Base-by-base conservation (phyloP, 2,113 vertebrate species). In the Seriola aureovittata region DNA sequence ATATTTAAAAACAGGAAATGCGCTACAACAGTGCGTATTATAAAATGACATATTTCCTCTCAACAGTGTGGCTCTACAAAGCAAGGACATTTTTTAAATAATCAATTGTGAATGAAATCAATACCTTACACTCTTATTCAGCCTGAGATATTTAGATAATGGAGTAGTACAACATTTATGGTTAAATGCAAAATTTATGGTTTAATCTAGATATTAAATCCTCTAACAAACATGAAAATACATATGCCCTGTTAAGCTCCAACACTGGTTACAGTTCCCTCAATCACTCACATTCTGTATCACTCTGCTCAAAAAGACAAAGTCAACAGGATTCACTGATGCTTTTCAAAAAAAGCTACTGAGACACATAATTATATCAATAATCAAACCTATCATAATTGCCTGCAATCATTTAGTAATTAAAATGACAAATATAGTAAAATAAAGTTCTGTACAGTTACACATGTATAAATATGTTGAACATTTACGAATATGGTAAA, bases 381-480 rank as follows among this genome's bases (percentile, higher is more conserved):
- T 60, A 77, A 78, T 87, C 68, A 86, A 88, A 80, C 63, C 13
- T 85, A 71, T 75, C 68, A 85, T 75, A 89, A 91, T 89, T 90
- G 86, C 76, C 87, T 85, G 87, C 85, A 91, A 91, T 86, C 60
- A 80, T 89, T 89, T 54, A 64, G 23, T 74, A 84, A 87, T 50
- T 89, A 65, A 83, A 89, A 82, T 73, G 36, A 62, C 52, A 86
- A 83, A 79, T 81, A 83, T 77, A 88, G 73, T 81, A 87, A 90
- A 86, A 91, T 84, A 86, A 82, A 82, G 36, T 75, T 85, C 60
- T 89, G 58, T 91, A 70, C 69, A 87, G 64, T 75, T 32, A 52
- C 44, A 90, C 60, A 63, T 78, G 71, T 83, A 88, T 78, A 89
- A 86, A 88, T 85, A 85, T 79, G 60, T 80, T 48, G 23, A 76